Base-by-base conservation (phyloP, 2,888 invertebrate species). In the Acanthopleura granulata region DNA sequence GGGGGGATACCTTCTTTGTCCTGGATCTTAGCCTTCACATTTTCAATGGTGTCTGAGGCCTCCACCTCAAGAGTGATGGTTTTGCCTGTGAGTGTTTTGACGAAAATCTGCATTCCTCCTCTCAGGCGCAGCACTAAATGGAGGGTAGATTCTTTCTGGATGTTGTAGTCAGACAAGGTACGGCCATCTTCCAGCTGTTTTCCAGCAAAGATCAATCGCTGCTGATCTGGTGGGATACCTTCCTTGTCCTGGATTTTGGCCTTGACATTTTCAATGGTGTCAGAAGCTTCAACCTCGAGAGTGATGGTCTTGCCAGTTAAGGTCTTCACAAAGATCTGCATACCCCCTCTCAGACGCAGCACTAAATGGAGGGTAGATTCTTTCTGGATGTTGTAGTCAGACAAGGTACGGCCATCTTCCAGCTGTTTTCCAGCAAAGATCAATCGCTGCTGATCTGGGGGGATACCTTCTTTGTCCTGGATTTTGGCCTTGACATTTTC, bases 71-170 rank as follows among this genome's bases (percentile, higher is more conserved):
- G 66, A 6, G 66, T 66, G 3, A 66, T 66, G 66, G 66, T 66
- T 14, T 66, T 66, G 1, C 66, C 66, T 1, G 66, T 66, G 9
- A 66, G 66, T 16, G 66, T 66, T 66, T 66, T 66, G 25, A 66
- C 66, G 25, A 66, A 66, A 27, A 66, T 66, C 66, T 66, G 66
- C 66, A 66, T 66, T n/a, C 66, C 66, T 22, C 66, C 66, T 66
- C 66, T 18, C 22, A 66, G 66, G 25, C 66, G 66, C 66, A 66
- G 66, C 22, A 66, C 66, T 16, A 66, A 25, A 66, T 66, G 66
- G 25, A 66, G 66, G 16, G 66, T 66, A 14, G 66, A 66, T 27
- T 66, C 66, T 27, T 66, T 66, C 25, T 66, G 66, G 66, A 66
- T 66, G 66, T 66, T 66, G 66, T 66, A 66, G 29, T 66, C 66